phyloP scores from a whole-genome alignment of 2,113 vertebrate species.

The Hemiprocne comata region DNA sequence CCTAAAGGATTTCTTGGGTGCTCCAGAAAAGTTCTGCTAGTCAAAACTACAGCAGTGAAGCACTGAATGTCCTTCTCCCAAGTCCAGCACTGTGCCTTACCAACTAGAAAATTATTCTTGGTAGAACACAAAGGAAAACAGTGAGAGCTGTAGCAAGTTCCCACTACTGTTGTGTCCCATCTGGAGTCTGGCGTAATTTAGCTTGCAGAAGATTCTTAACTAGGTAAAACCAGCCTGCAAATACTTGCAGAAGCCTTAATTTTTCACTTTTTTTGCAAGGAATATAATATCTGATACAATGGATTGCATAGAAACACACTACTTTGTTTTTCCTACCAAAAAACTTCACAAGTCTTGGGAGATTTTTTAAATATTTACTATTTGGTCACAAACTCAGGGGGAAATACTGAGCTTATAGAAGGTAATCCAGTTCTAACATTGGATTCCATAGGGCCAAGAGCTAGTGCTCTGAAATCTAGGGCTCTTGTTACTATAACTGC shows the following conservation, averaged over 20 bases:
- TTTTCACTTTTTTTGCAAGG: neutral
- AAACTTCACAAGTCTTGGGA: neutral
- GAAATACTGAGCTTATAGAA: neutral
- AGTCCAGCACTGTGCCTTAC: neutral
- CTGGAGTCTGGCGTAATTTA: neutral
- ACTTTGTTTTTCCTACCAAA: neutral
- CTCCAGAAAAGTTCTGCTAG: neutral
- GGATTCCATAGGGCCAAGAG: neutral
- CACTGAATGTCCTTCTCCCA: neutral
- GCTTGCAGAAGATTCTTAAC: neutral
- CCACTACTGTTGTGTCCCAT: neutral
- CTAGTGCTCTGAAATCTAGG: neutral
- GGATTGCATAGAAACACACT: neutral
- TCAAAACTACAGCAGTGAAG: neutral
- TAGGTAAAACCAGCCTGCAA: neutral
- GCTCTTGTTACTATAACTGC: neutral
- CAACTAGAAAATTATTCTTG: neutral
- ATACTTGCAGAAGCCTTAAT: neutral
- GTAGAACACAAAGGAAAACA: neutral
- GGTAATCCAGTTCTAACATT: neutral
- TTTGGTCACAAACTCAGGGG: neutral
- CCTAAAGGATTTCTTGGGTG: neutral
- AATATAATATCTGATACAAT: neutral
- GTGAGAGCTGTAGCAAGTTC: neutral
- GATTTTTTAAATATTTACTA: neutral